These are phyloP conservation scores for Tiphia femorata DNA, from an alignment of 2,888 invertebrate genomes.

Conservation along the genomic window DNA sequence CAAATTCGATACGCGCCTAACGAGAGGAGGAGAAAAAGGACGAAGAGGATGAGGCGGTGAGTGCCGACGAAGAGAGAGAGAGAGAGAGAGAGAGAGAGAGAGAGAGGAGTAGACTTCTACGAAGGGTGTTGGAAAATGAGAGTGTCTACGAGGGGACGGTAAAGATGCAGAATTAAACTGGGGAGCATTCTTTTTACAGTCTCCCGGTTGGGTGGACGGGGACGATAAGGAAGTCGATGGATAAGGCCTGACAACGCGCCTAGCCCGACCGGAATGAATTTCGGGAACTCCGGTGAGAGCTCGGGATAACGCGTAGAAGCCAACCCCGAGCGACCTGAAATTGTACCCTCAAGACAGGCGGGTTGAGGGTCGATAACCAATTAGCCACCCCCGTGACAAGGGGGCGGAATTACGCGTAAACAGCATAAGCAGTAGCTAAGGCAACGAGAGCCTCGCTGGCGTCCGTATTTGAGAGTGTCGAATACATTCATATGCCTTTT, in stretches of 20 bases:
- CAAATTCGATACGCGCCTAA: slow-evolving; percentile 41
- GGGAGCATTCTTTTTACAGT: neutral
- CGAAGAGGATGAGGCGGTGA: slow-evolving; percentile 9
- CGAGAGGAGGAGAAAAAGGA: slow-evolving; percentile 18
- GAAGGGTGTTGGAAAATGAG: too few relatives aligned
- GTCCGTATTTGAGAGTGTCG: too few relatives aligned
- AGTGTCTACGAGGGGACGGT: too few relatives aligned
- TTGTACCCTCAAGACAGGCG: slow-evolving; percentile 31
- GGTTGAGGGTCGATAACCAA: slow-evolving; percentile 42
- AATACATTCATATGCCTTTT: too few relatives aligned
- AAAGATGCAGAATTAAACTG: neutral
- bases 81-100: neutral
- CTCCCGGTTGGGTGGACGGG: too few relatives aligned
- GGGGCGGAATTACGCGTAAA: slow-evolving; percentile 44
- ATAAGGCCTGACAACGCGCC: too few relatives aligned
- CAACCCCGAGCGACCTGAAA: slow-evolving; percentile 18
- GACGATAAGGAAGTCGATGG: too few relatives aligned
- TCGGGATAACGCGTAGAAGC: neutral
- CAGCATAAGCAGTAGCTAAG: slow-evolving; percentile 39
- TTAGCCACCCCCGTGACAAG: slow-evolving; percentile 43
- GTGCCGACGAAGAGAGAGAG: neutral
- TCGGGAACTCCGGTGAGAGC: too few relatives aligned
- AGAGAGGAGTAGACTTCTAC: slow-evolving; percentile 9
- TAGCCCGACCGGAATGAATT: too few relatives aligned
- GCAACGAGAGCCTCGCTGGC: slow-evolving; percentile 38